A percentile compares a stretch with the other conserved stretches of the same genome.
Evolutionary conservation across 1,140 invertebrate genomes (phyloP).

Genomic region (Ostrea denselamellosa): DNA sequence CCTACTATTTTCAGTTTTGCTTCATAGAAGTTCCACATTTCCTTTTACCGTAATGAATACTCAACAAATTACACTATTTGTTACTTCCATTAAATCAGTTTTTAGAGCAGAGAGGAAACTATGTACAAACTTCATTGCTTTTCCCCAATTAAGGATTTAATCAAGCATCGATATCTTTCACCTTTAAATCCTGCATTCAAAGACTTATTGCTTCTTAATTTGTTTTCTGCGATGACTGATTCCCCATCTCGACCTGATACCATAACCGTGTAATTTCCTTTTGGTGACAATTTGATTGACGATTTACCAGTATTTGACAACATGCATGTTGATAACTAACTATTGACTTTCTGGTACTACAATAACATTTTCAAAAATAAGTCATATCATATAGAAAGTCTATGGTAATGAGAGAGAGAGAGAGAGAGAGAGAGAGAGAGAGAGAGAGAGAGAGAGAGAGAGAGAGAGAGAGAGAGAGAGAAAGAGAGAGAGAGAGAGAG

Average conservation of each 20-base stretch:
- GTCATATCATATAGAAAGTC: no score
- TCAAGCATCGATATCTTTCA: conserved; percentile 2
- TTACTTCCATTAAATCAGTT: neutral
- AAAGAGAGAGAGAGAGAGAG: no score
- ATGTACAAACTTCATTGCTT: neutral
- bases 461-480: no score
- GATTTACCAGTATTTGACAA: neutral
- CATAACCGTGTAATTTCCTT: conserved; percentile 22
- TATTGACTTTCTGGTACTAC: neutral
- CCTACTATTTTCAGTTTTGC: neutral
- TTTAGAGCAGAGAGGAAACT: neutral
- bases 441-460: no score
- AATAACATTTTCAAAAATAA: no score
- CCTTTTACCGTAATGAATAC: neutral
- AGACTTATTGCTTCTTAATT: conserved; percentile 4
- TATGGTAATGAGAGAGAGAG: no score
- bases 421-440: no score
- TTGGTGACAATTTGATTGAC: neutral
- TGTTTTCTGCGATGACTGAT: neutral
- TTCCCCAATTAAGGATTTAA: neutral
- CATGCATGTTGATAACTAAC: neutral
- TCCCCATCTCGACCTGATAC: neutral
- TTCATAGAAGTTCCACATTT: neutral
- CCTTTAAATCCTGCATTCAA: neutral
- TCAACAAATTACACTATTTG: neutral